Percentiles rank a stretch among this genome's conserved stretches.
These are phyloP conservation scores for Mionectes macconnelli DNA, from an alignment of 2,113 vertebrate genomes.

Conservation along the genomic window DNA sequence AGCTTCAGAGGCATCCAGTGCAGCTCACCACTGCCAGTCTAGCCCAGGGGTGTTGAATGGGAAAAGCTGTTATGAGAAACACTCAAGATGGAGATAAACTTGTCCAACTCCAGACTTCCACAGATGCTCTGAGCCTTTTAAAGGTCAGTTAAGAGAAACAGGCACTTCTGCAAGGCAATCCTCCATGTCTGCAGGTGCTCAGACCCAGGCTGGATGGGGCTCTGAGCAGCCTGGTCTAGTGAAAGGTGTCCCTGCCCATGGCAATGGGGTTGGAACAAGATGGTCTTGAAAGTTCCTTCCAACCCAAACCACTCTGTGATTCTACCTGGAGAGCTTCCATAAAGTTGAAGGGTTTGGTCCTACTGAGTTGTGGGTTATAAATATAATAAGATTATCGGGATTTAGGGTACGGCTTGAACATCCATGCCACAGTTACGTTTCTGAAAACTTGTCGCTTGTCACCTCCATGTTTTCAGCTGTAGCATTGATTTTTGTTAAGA, in stretches of 20 bases:
- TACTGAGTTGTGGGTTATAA: not conserved
- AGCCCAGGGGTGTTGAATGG: not conserved
- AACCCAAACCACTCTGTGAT: not conserved
- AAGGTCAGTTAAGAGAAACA: not conserved
- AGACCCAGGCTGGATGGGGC: not conserved
- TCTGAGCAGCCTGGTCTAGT: not conserved
- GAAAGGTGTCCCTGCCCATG: not conserved
- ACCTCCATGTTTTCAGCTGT: not conserved
- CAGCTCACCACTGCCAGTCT: not conserved
- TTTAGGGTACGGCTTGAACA: not conserved
- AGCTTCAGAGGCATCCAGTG: not conserved
- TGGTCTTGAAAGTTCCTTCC: not conserved
- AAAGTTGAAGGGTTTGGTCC: not conserved
- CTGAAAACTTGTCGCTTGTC: not conserved
- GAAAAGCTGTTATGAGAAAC: not conserved
- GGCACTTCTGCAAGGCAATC: not conserved
- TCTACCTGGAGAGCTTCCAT: not conserved
- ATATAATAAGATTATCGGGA: not conserved
- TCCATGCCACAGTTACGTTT: not conserved
- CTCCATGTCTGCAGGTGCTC: not conserved
- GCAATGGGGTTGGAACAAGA: rapidly evolving
- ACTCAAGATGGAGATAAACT: not conserved
- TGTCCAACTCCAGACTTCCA: not conserved
- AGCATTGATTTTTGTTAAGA: not conserved
- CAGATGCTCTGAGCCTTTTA: not conserved